A percentile compares a stretch with the other conserved stretches of the same genome.
Evolutionary conservation across 2,888 invertebrate species (phyloP).

Genomic region (Cenopis cana): DNA sequence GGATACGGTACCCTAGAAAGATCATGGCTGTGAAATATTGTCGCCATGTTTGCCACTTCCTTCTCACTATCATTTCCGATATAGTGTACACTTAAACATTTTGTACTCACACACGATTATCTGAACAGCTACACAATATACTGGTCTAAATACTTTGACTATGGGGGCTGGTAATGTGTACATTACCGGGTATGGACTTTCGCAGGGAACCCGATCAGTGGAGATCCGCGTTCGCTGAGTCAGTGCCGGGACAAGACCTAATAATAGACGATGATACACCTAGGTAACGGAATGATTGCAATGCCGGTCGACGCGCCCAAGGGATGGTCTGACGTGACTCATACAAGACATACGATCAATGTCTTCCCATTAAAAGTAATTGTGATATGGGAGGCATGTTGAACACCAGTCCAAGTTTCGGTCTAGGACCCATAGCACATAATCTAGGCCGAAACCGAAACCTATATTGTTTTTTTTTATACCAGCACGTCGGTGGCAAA

Average conservation of each 20-base stretch:
- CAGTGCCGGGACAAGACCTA: conserved; percentile 10
- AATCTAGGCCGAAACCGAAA: too few relatives aligned
- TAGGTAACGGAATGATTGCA: conserved; percentile 7
- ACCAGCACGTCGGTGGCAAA: too few relatives aligned
- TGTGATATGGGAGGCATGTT: background rate
- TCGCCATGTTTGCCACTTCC: too few relatives aligned
- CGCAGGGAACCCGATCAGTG: background rate
- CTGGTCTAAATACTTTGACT: conserved; percentile 3
- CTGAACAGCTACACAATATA: background rate
- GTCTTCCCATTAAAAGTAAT: conserved; percentile 1
- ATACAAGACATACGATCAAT: background rate
- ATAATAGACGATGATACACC: conserved; percentile 20
- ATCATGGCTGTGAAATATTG: too few relatives aligned
- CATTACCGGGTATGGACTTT: conserved; percentile 18
- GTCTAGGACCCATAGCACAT: background rate
- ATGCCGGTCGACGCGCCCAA: conserved; percentile 1
- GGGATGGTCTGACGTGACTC: conserved; percentile 11
- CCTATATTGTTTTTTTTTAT: too few relatives aligned
- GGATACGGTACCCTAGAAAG: too few relatives aligned
- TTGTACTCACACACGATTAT: too few relatives aligned
- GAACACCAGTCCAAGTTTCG: background rate
- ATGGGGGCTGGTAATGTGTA: background rate
- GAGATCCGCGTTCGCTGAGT: conserved; percentile 27
- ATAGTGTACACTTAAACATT: too few relatives aligned
- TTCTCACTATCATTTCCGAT: too few relatives aligned